Base-by-base conservation (phyloP, 2,888 invertebrate genomes). In the Cheilosia variabilis region DNA sequence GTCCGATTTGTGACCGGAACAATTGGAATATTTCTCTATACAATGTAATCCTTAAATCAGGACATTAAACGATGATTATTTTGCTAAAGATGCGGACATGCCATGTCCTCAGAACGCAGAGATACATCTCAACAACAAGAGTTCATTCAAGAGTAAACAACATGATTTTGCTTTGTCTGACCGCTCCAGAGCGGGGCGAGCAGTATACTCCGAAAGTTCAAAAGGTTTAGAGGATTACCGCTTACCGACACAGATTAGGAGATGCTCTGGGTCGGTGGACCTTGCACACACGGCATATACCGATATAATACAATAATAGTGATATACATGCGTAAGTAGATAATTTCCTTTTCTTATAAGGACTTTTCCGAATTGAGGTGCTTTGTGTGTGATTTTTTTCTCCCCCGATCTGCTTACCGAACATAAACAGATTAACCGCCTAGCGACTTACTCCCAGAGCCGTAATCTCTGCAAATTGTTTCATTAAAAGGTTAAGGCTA, bases 341-440 rank as follows among this genome's bases (percentile, higher is more conserved):
- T 87, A 87, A 87, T 87, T 87, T 87, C 34, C 82, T 77, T 81
- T 86, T 86, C 82, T 82, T 77, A 72, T 65, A 73, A 77, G 87
- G 87, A 87, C 77, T 73, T 68, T 60, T 19, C 71, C 34, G 53
- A 77, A 63, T 83, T 69, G 86, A 84, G 89, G 66, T 87, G 62
- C 87, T 87, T 69, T 65, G 50, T 63, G 72, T 65, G 75, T 84
- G 88, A 43, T 75, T 63, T 87, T 87, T 90, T 90, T 89, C 89
- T 88, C 89, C 89, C 88, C 88, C 89, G 88, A 88, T 88, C 88
- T 89, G 90, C 90, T 91, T 91, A 90, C 89, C 90, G 90, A 90
- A 89, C 90, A 91, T 92, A 92, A 92, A 92, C 90, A 92, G 92
- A 92, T 92, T 92, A 92, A 91, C 91, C 91, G 92, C 92, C 92